Base-by-base conservation (phyloP, 2,113 vertebrate genomes). In the Electrona antarctica region DNA sequence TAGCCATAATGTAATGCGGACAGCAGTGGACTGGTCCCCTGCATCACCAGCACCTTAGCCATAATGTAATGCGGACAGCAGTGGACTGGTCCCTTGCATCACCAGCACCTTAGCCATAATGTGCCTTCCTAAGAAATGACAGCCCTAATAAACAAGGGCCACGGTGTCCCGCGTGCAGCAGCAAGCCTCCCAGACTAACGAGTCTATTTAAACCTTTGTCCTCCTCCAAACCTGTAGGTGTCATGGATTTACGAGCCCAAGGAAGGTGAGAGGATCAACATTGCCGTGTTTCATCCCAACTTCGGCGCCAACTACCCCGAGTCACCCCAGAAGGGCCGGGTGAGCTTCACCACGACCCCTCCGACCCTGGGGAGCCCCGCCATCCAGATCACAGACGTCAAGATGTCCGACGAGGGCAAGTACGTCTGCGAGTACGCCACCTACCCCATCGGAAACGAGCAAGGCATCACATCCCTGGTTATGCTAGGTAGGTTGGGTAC, bases 391-490 rank as follows among this genome's bases (percentile, higher is more conserved):
- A 71, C 1, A 0, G 41, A 87, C 0, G 89, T 96, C 10, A 64
- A 54, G 6, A 92, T 95, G 88, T 86, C 82, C 0, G 95, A 97
- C 0, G 94, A 95, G 64, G 95, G 95, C 46, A 92, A 87, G 46
- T 97, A 96, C 63, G 88, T 92, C 72, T 97, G 96, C 46, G 95
- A 96, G 54, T 95, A 95, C 1, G 95, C 95, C 11, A 94, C 94
- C 14, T 97, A 95, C 82, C 96, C 96, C 7, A 84, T 76, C 0
- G 96, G 96, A 12, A 94, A 94, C 11, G 89, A 94, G 29, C 91
- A 94, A 1, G 95, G 93, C 3, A 76, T 88, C 71, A 95, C 94
- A 3, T 76, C 81, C 7, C 88, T 97, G 55, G 15, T 92, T 9
- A 88, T 94, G 83, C 85, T 95, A 48, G 95, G 95, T 97, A 81